Conservation (phyloP, 2,888 invertebrate species). For the Geophilus truncorum region DNA sequence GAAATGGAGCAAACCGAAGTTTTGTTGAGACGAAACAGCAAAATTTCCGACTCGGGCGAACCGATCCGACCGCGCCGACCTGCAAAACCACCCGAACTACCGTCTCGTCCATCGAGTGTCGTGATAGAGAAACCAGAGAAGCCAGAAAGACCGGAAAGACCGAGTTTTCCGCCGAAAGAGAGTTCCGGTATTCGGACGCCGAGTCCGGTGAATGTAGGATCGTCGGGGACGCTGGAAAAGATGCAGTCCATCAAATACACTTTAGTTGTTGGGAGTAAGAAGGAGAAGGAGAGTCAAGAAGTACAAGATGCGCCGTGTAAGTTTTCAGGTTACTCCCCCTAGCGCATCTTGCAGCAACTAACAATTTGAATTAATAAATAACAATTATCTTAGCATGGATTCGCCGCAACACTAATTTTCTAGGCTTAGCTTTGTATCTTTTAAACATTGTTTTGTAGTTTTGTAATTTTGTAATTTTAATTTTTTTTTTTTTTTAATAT, state of each 20-base stretch:
- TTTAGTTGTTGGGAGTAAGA: not conserved
- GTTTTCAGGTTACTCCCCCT: not conserved
- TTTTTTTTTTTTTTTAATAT: not conserved
- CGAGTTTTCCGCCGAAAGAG: not conserved
- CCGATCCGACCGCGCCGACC: not conserved
- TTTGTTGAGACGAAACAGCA: too few species aligned
- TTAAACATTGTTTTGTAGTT: too few species aligned
- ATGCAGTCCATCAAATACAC: not conserved
- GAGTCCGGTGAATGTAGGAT: not conserved
- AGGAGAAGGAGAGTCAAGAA: not conserved
- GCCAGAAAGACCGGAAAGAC: not conserved
- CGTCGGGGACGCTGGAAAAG: not conserved
- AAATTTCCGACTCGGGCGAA: not conserved
- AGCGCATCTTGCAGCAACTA: not conserved
- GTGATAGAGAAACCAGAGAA: not conserved
- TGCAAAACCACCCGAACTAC: not conserved
- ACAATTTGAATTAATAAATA: too few species aligned
- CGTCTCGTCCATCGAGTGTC: not conserved
- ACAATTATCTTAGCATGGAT: not conserved
- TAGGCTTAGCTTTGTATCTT: conserved; percentile 1
- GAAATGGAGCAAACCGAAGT: not conserved
- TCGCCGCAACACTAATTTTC: not conserved
- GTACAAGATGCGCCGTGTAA: conserved; percentile 1
- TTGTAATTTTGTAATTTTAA: not conserved
- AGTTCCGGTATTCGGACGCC: not conserved